Evolutionary conservation across 2,888 invertebrate genomes (phyloP), one percentile per base, ranked within the genome.

Genomic region (Alloscopus bannaensis): DNA sequence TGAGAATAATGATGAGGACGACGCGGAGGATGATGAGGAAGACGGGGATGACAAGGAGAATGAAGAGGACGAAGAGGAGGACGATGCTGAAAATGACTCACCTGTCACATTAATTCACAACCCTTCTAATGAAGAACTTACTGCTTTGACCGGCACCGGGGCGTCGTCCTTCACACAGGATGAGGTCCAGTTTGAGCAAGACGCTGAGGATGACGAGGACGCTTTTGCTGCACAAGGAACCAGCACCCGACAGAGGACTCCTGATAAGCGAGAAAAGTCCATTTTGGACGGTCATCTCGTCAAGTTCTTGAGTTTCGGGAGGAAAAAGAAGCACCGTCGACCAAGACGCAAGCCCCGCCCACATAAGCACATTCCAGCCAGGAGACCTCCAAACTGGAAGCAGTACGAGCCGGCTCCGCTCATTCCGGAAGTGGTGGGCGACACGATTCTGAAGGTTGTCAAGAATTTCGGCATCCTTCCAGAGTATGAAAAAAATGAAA

Each of bases 401-500:
- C 26, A 77, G 20, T 70, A 77, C 18, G 36, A 64, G 26, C 64
- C 77, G 6, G 77, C 77, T 6, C 77, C 70, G 22, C 70, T 77
- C 6, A n/a, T 77, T n/a, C 77, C 77, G 8, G 70, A 77, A 45
- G 77, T 64, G n/a, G 26, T 77, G 0, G 62, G 62, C 0, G 77
- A 77, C 31, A 31, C 77, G 0, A 55, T 77, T 45, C 22, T 77
- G 3, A 70, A 57, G 36, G 55, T 77, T 6, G 55, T 77, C 0
- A 77, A 77, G 26, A 42, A 77, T 24, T 64, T 77, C 4, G 81
- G 81, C 0, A 68, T 81, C n/a, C 52, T 81, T 16, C 81, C 81
- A 0, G 81, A 81, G 42, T 81, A 77, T 28, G 81, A 20, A 24
- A 77, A 81, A 18, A 29, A 42, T 50, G 73, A 80, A 13, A 73